Evolutionary conservation across 2,113 vertebrate genomes (phyloP).

Genomic region (Oenanthe oenanthe): DNA sequence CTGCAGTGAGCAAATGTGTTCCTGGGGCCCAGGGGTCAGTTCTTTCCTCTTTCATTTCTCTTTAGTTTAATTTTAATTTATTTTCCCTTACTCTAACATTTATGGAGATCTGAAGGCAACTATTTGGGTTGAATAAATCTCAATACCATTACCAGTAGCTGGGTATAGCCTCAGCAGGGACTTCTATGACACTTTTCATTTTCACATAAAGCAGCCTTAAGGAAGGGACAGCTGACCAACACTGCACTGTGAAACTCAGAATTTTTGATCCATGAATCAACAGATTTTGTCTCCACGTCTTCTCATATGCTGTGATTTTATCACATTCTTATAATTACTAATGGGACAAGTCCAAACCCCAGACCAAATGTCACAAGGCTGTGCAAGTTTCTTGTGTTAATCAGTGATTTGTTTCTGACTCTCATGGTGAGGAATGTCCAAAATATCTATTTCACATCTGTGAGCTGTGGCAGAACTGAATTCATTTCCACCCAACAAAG

Average conservation of each 20-base stretch:
- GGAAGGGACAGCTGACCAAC: background rate
- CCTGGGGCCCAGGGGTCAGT: slow-evolving; percentile 34
- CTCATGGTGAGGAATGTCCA: background rate
- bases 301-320: slow-evolving; percentile 37
- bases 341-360: background rate
- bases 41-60: slow-evolving; percentile 36
- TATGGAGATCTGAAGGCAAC: background rate
- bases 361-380: background rate
- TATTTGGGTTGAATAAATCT: slow-evolving; percentile 63
- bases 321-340: background rate
- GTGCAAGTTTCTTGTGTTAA: background rate
- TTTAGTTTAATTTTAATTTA: slow-evolving; percentile 67
- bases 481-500: background rate
- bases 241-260: background rate
- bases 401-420: background rate
- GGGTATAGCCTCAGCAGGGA: background rate
- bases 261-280: background rate
- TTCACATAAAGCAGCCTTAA: background rate
- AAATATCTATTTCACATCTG: background rate
- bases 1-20: slow-evolving; percentile 21
- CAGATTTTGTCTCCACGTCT: slow-evolving; percentile 13
- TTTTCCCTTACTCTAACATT: slow-evolving; percentile 51
- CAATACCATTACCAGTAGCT: slow-evolving; percentile 48
- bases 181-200: background rate
- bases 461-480: background rate